Evolutionary conservation across 2,113 vertebrate genomes (phyloP).

Genomic region (Pongo abelii): DNA sequence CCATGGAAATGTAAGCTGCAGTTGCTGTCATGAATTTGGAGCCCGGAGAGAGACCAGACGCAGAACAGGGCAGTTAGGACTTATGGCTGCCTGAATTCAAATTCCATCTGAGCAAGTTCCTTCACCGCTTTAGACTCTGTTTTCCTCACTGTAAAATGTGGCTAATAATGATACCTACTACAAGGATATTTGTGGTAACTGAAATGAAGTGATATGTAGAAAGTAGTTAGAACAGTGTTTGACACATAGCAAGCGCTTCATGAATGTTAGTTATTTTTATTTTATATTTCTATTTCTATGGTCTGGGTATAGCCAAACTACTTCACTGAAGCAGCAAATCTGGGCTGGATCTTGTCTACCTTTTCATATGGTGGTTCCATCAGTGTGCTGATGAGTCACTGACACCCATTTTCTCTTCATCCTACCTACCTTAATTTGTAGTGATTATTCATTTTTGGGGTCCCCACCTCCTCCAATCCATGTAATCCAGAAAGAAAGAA

Average conservation of each 20-base stretch:
- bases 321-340: not conserved
- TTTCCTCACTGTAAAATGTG: not conserved
- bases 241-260: not conserved
- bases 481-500: not conserved
- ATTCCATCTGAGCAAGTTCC: not conserved
- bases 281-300: not conserved
- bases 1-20: not conserved
- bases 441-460: not conserved
- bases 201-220: not conserved
- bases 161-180: not conserved
- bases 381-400: accelerated
- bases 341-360: not conserved
- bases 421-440: too few species aligned
- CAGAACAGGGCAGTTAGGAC: not conserved
- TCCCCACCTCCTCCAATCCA: not conserved
- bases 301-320: not conserved
- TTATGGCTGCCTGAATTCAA: not conserved
- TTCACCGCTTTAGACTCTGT: not conserved
- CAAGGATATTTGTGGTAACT: too few species aligned
- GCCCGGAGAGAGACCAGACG: not conserved
- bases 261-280: not conserved
- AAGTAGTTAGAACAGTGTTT: not conserved
- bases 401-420: not conserved
- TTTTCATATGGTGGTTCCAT: not conserved
- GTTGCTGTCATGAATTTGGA: not conserved